These are phyloP conservation scores for Elanoides forficatus DNA, from an alignment of 2,113 vertebrate genomes.

Conservation along the genomic window DNA sequence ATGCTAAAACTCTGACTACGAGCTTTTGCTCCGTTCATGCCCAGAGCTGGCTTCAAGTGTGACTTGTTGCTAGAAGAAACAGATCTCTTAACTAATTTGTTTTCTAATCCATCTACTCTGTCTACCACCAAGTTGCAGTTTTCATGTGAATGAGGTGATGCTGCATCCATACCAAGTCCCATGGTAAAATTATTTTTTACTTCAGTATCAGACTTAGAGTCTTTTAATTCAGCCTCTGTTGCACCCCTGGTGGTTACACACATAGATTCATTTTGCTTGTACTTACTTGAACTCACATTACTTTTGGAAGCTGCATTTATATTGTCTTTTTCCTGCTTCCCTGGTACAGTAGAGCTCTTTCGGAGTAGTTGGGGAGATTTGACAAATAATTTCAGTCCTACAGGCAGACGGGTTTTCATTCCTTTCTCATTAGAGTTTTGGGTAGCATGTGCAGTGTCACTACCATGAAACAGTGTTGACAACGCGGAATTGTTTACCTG, in stretches of 20 bases:
- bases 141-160: constrained; percentile 38
- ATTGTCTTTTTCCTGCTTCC: constrained; percentile 90
- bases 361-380: constrained; percentile 83
- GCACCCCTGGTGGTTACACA: constrained; percentile 5
- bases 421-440: constrained; percentile 74
- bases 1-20: constrained; percentile 91
- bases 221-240: constrained; percentile 8
- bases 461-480: constrained; percentile 42
- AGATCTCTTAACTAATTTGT: constrained; percentile 79
- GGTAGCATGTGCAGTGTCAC: neutral
- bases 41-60: constrained; percentile 86
- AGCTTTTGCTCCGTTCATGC: constrained; percentile 93
- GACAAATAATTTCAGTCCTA: constrained; percentile 83
- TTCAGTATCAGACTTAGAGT: constrained; percentile 25
- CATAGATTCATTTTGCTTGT: constrained; percentile 17
- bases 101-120: constrained; percentile 70
- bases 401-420: constrained; percentile 80
- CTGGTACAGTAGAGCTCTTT: constrained; percentile 79
- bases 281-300: constrained; percentile 57
- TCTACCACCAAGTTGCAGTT: constrained; percentile 32
- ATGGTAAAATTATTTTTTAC: constrained; percentile 41
- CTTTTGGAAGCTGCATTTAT: constrained; percentile 86
- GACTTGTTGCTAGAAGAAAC: constrained; percentile 83
- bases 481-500: constrained; percentile 60
- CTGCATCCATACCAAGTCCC: constrained; percentile 35